Percentiles rank a stretch among this genome's conserved stretches.
Evolutionary conservation across 2,888 invertebrate species (phyloP).

Genomic region (Drosophila kanekoi): DNA sequence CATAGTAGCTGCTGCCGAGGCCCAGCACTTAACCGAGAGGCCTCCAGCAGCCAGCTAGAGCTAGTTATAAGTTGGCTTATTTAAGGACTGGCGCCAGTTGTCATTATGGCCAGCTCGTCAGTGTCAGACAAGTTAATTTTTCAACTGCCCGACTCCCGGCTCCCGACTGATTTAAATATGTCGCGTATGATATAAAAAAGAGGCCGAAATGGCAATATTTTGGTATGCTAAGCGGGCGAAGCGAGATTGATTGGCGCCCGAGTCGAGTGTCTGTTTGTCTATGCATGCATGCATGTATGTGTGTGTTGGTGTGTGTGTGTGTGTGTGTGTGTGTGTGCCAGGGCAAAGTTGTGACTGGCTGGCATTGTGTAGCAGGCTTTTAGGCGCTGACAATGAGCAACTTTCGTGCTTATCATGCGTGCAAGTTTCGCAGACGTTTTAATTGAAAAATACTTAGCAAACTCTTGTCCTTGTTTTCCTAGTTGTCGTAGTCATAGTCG

Average conservation of each 20-base stretch:
- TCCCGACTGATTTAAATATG: conserved; percentile 75
- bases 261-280: conserved; percentile 30
- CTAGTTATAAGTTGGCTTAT: conserved; percentile 44
- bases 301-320: conserved; percentile 8
- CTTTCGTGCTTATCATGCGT: conserved; percentile 77
- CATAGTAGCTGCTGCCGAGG: conserved; percentile 31
- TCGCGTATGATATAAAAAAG: conserved; percentile 47
- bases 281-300: background rate
- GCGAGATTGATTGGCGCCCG: conserved; percentile 73
- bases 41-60: conserved; percentile 12
- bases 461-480: conserved; percentile 41
- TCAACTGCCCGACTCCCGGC: conserved; percentile 64
- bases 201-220: conserved; percentile 51
- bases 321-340: conserved; percentile 28
- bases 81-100: conserved; percentile 72
- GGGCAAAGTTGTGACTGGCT: conserved; percentile 49
- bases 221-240: conserved; percentile 47
- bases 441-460: conserved; percentile 79
- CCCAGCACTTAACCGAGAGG: conserved; percentile 21
- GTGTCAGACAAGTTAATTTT: conserved; percentile 75
- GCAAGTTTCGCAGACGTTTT: conserved; percentile 72
- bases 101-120: conserved; percentile 53
- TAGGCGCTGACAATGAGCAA: conserved; percentile 75
- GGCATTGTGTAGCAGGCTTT: conserved; percentile 57
- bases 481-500: conserved; percentile 19